Conservation (phyloP, 2,113 vertebrate genomes). For the Struthidea cinerea region DNA sequence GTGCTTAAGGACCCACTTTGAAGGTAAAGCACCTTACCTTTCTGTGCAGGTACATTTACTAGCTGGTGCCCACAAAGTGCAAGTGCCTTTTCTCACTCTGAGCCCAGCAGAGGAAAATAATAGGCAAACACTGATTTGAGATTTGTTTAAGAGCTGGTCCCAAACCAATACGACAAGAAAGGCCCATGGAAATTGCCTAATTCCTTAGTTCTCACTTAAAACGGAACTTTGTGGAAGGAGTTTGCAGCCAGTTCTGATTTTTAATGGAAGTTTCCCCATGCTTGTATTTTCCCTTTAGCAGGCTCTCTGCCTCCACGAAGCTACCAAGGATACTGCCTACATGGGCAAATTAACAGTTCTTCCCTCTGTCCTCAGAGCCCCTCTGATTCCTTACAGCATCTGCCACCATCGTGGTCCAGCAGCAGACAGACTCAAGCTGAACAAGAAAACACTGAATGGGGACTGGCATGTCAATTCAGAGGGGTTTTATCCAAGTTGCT, state of each 20-base stretch:
- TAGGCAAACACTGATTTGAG: neutral
- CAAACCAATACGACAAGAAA: neutral
- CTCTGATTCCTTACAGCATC: neutral
- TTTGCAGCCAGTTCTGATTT: neutral
- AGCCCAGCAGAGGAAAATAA: neutral
- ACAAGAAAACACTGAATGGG: neutral
- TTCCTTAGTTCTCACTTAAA: neutral
- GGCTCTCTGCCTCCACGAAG: neutral
- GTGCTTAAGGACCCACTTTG: neutral
- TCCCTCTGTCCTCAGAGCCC: neutral
- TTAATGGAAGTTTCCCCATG: neutral
- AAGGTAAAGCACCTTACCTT: neutral
- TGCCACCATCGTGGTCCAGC: rapidly evolving
- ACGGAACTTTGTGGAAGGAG: neutral
- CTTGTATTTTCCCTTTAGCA: neutral
- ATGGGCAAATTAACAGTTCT: neutral
- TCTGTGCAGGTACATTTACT: neutral
- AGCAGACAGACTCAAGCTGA: neutral
- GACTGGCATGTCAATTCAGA: neutral
- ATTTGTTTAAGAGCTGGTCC: neutral
- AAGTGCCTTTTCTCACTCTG: neutral
- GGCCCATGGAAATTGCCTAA: neutral
- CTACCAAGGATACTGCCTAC: neutral
- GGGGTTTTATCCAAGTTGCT: neutral
- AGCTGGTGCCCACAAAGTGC: rapidly evolving